phyloP scores from a whole-genome alignment of 92 coral and sea anemone genomes.

The Paragorgia papillata region DNA sequence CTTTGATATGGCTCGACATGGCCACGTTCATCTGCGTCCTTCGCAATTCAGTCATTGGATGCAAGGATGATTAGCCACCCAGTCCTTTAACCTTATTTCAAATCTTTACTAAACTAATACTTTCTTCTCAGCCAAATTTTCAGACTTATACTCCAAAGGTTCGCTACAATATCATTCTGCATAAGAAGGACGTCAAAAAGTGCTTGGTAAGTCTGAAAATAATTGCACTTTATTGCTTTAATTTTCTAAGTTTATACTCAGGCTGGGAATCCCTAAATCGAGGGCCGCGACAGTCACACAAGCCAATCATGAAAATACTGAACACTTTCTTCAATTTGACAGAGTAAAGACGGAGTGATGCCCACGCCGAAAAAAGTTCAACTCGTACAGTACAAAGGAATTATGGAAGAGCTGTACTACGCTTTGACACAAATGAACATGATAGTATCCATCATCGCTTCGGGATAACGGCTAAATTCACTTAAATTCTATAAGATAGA shows the following conservation, averaged over 20 bases:
- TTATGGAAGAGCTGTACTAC: slow-evolving; percentile 9
- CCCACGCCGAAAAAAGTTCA: slow-evolving; percentile 7
- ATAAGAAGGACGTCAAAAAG: slow-evolving; percentile 11
- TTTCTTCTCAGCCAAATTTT: not conserved
- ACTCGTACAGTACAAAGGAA: slow-evolving; percentile 6
- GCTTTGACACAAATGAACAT: not conserved
- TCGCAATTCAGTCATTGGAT: no score
- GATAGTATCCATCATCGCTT: not conserved
- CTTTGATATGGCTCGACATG: no score
- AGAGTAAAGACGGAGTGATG: not conserved
- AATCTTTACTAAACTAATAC: no score
- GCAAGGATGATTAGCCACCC: no score
- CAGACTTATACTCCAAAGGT: not conserved
- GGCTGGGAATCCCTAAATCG: not conserved
- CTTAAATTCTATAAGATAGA: slow-evolving; percentile 9
- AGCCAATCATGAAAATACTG: not conserved
- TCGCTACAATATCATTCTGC: slow-evolving; percentile 8
- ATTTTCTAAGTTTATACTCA: not conserved
- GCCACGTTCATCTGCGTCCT: no score
- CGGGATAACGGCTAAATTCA: not conserved
- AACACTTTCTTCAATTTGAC: not conserved
- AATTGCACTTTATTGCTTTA: no score
- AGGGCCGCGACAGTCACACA: no score
- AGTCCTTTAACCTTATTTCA: no score
- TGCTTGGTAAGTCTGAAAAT: slow-evolving; percentile 27